These are phyloP conservation scores for Andrena minutula DNA, from an alignment of 2,888 invertebrate species.

Conservation along the genomic window DNA sequence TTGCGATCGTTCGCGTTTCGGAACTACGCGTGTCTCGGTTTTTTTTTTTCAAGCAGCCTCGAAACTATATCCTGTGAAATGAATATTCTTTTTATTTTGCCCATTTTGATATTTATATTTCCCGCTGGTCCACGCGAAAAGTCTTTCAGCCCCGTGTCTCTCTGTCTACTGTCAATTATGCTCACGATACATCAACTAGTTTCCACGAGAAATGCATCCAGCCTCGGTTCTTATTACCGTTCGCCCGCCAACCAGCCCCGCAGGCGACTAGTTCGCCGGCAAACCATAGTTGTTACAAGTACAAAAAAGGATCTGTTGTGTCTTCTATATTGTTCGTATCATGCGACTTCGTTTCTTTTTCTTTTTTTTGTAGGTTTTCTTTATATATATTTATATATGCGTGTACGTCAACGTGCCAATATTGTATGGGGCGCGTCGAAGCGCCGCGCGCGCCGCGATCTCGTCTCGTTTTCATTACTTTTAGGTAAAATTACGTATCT, in stretches of 20 bases:
- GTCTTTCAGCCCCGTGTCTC: conserved; percentile 44
- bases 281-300: conserved; percentile 64
- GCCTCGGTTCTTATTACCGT: conserved; percentile 50
- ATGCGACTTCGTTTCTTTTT: conserved; percentile 44
- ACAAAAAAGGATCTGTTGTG: conserved; percentile 65
- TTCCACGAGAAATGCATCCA: conserved; percentile 57
- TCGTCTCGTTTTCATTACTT: conserved; percentile 54
- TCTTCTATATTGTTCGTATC: conserved; percentile 61
- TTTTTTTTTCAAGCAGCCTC: conserved; percentile 57
- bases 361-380: too few species aligned
- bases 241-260: conserved; percentile 55
- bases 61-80: conserved; percentile 54
- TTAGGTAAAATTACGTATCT: conserved; percentile 68
- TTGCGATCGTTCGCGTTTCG: conserved; percentile 16
- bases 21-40: conserved; percentile 37
- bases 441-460: conserved; percentile 32
- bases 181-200: conserved; percentile 62
- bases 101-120: conserved; percentile 44
- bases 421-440: conserved; percentile 57
- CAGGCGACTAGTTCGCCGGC: conserved; percentile 53
- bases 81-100: conserved; percentile 23
- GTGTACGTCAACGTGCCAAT: conserved; percentile 58
- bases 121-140: conserved; percentile 62
- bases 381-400: background rate
- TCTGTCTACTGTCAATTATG: conserved; percentile 43